Conservation (phyloP, 2,888 invertebrate species). For the Taenaris catops region DNA sequence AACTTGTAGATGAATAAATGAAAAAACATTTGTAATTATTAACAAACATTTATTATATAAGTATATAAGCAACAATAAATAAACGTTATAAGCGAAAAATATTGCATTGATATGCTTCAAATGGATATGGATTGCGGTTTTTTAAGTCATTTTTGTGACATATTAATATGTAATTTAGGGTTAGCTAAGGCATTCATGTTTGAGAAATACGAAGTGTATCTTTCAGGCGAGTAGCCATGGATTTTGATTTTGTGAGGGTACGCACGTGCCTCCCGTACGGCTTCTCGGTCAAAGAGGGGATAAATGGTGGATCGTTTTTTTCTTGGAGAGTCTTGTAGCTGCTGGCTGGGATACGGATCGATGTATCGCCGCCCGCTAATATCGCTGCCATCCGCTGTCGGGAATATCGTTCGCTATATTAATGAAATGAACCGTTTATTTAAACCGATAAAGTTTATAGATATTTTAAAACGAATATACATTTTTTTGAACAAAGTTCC, state of each 20-base stretch:
- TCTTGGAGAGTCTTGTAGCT: slow-evolving; percentile 66
- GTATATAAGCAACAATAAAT: slow-evolving; percentile 10
- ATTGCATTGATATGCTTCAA: slow-evolving; percentile 12
- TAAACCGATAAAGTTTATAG: not conserved
- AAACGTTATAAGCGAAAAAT: slow-evolving; percentile 6
- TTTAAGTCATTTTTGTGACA: slow-evolving; percentile 23
- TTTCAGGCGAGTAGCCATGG: slow-evolving; percentile 57
- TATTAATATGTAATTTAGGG: slow-evolving; percentile 30
- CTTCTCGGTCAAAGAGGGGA: slow-evolving; percentile 44
- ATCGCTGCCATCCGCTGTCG: slow-evolving; percentile 73
- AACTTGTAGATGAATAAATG: not conserved
- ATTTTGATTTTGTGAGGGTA: slow-evolving; percentile 48
- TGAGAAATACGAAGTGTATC: slow-evolving; percentile 63
- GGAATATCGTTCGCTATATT: slow-evolving; percentile 65
- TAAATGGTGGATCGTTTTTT: slow-evolving; percentile 60
- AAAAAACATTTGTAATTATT: not conserved
- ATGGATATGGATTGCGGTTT: no score
- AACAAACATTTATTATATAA: slow-evolving; percentile 3
- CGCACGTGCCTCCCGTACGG: slow-evolving; percentile 36
- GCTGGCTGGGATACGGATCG: slow-evolving; percentile 68
- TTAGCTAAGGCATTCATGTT: slow-evolving; percentile 36
- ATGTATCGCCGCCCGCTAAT: slow-evolving; percentile 64
- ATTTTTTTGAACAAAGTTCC: no score
- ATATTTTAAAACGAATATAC: no score
- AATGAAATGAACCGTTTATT: slow-evolving; percentile 42